Conservation (phyloP, 1,140 invertebrate species). For the Euwallacea fornicatus region DNA sequence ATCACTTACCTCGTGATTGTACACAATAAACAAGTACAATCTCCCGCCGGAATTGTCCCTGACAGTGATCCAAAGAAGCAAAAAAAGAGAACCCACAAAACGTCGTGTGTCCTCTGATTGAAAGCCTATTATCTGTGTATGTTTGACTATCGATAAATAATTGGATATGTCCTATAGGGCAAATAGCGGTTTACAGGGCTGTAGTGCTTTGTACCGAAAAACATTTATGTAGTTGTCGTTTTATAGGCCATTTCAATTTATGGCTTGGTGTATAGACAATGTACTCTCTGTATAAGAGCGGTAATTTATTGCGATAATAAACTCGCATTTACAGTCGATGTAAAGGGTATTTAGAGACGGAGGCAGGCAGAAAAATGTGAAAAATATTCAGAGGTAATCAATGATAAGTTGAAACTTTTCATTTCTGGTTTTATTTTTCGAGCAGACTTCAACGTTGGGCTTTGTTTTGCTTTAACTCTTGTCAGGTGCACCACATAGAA, state of each 20-base stretch:
- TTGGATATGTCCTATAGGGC: slow-evolving; percentile 4
- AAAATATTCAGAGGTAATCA: no score
- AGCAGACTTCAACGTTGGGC: no score
- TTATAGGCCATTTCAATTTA: slow-evolving; percentile 14
- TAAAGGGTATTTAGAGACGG: slow-evolving; percentile 2
- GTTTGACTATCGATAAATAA: slow-evolving; percentile 3
- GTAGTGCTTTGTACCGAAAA: slow-evolving; percentile 10
- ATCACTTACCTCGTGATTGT: no score
- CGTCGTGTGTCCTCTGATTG: neutral
- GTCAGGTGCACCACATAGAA: no score
- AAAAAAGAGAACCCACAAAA: no score
- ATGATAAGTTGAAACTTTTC: no score
- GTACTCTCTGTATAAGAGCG: neutral
- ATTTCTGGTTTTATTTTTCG: no score
- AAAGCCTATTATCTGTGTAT: slow-evolving; percentile 1
- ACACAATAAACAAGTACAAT: no score
- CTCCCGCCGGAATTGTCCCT: no score
- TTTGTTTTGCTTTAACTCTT: no score
- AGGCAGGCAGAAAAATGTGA: no score
- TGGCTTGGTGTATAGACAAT: neutral
- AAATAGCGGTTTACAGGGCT: slow-evolving; percentile 1
- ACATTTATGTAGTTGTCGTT: slow-evolving; percentile 14
- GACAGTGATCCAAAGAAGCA: no score
- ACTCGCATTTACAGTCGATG: slow-evolving; percentile 8
- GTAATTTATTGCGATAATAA: slow-evolving; percentile 12